These are phyloP conservation scores for Drosophila pseudotakahashii DNA, from an alignment of 2,888 invertebrate genomes.

Conservation along the genomic window DNA sequence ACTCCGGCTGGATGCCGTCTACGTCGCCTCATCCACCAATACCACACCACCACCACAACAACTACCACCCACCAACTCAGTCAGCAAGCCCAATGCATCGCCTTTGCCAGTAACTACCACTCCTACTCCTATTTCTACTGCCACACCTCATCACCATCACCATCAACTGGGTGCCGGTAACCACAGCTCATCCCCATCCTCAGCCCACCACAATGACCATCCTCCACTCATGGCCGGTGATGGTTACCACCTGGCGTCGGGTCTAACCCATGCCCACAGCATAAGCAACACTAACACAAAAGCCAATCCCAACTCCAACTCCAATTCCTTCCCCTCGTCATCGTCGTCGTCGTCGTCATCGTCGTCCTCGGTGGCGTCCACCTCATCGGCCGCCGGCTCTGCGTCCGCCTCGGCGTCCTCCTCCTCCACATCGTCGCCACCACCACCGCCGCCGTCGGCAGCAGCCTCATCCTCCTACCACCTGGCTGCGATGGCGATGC, in stretches of 20 bases:
- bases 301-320: constrained; percentile 53
- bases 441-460: constrained; percentile 15
- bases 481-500: constrained; percentile 28
- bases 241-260: constrained; percentile 64
- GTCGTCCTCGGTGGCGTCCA: constrained; percentile 56
- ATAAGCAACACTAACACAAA: constrained; percentile 65
- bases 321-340: constrained; percentile 41
- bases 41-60: constrained; percentile 50
- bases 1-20: constrained; percentile 38
- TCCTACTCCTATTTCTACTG: constrained; percentile 79
- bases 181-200: constrained; percentile 44
- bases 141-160: constrained; percentile 29
- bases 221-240: constrained; percentile 65
- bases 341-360: constrained; percentile 55
- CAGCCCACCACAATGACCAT: constrained; percentile 35
- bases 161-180: constrained; percentile 54
- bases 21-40: constrained; percentile 63
- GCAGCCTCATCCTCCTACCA: constrained; percentile 33
- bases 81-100: constrained; percentile 60
- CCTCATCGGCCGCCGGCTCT: constrained; percentile 48
- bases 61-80: constrained; percentile 39
- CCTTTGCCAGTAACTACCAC: constrained; percentile 82
- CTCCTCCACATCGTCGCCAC: constrained; percentile 46
- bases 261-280: constrained; percentile 58
- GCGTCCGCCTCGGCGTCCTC: constrained; percentile 51